A percentile compares a stretch with the other conserved stretches of the same genome.
phyloP scores from a whole-genome alignment of 2,113 vertebrate genomes.

The Rattus norvegicus region GRCr8 NC_086022.1:175583501-175584000 shows the following conservation, averaged over 20 bases:
- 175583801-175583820: constrained; percentile 10
- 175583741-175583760: not conserved
- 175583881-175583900: not conserved
- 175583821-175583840: not conserved
- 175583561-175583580: not conserved
- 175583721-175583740: not conserved
- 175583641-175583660: not conserved
- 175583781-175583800: not conserved
- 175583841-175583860: not conserved
- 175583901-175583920: not conserved
- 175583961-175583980: not conserved
- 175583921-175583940: not conserved
- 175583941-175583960: not conserved
- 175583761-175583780: constrained; percentile 2
- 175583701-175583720: not conserved
- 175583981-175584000: not conserved
- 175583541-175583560: not conserved
- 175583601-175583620: not conserved
- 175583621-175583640: not conserved
- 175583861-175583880: not conserved
- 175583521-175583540: not conserved
- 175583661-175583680: not conserved
- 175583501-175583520: not conserved
- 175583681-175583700: constrained; percentile 26
- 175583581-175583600: constrained; percentile 1